Conservation (phyloP, 2,113 vertebrate genomes). For the Rattus rattus region DNA sequence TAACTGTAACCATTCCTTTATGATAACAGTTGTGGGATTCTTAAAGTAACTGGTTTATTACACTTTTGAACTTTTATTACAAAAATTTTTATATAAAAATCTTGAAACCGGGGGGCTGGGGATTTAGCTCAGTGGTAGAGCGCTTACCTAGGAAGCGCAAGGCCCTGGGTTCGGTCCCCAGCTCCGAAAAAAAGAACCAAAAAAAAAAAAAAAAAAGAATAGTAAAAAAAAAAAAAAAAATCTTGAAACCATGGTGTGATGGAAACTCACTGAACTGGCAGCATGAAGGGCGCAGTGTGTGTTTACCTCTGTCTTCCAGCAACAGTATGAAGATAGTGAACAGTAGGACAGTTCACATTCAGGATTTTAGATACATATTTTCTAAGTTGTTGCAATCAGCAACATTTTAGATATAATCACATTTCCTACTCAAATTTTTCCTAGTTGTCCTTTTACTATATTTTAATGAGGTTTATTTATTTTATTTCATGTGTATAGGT, state of each 20-base stretch:
- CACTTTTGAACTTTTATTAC: not conserved
- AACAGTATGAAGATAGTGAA: not conserved
- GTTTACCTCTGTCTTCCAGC: not conserved
- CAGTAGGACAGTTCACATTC: not conserved
- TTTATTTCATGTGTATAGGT: not conserved
- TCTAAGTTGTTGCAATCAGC: not conserved
- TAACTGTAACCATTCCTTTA: not conserved
- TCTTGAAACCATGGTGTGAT: not conserved
- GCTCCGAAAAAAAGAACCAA: too few species aligned
- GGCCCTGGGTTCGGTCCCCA: too few species aligned
- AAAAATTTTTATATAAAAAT: conserved; percentile 26
- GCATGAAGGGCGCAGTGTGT: not conserved
- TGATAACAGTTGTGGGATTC: not conserved
- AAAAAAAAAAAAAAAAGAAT: too few species aligned
- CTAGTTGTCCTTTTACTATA: not conserved
- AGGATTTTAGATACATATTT: not conserved
- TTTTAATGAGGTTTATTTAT: not conserved
- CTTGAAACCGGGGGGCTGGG: too few species aligned
- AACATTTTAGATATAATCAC: not conserved
- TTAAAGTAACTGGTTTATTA: not conserved
- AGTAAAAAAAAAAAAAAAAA: too few species aligned
- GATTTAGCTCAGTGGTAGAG: too few species aligned
- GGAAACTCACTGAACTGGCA: not conserved
- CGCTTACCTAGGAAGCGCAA: too few species aligned
- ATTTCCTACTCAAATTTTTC: not conserved